Conservation (phyloP, 2,797 vertebrate genomes). For the Menidia menidia region DNA sequence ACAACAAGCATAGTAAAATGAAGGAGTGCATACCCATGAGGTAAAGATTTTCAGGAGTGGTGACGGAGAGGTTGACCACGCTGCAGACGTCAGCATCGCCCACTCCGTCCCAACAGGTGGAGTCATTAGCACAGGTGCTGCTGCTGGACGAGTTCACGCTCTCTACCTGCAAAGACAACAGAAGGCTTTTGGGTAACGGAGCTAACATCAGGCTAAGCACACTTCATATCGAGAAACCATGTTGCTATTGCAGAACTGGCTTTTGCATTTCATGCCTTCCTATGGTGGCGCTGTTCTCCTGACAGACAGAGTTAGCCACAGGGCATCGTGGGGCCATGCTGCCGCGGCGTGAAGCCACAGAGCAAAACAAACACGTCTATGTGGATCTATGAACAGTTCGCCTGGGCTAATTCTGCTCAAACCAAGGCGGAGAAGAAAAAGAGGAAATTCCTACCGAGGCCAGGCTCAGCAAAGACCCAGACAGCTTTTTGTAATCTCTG, state of each 20-base stretch:
- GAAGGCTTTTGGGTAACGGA: not conserved
- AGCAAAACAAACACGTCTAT: not conserved
- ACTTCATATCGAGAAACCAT: not conserved
- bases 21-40: slow-evolving; percentile 88
- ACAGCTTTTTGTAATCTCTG: slow-evolving; percentile 87
- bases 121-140: slow-evolving; percentile 89
- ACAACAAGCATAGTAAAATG: not conserved
- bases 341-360: not conserved
- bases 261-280: no score
- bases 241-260: no score
- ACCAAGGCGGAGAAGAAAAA: not conserved
- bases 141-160: slow-evolving; percentile 92
- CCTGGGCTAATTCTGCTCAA: not conserved
- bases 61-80: slow-evolving; percentile 90
- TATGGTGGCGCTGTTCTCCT: no score
- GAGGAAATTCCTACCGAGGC: slow-evolving; percentile 84
- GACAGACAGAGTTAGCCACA: no score
- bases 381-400: not conserved
- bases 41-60: slow-evolving; percentile 97
- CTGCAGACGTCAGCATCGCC: slow-evolving; percentile 86
- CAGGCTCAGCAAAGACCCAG: slow-evolving; percentile 91
- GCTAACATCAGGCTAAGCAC: not conserved
- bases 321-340: not conserved
- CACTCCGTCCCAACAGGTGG: slow-evolving; percentile 89
- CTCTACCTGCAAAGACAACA: slow-evolving; percentile 82